These are phyloP conservation scores for Drymodes brunneopygia DNA, from an alignment of 2,113 vertebrate species.

Conservation along the genomic window DNA sequence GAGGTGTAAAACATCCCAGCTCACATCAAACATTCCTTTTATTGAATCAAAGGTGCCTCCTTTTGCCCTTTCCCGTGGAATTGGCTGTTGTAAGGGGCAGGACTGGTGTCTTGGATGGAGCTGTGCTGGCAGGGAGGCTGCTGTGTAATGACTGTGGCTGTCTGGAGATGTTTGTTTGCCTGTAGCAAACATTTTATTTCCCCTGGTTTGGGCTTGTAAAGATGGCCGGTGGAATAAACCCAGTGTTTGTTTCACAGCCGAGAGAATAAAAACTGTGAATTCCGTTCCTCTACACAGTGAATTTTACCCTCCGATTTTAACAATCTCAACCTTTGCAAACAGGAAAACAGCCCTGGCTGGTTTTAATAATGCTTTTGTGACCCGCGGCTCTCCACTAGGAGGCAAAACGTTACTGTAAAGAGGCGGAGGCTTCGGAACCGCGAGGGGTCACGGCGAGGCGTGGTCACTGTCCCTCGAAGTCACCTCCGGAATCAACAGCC, in stretches of 20 bases:
- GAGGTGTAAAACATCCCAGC: neutral
- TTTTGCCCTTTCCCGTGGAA: neutral
- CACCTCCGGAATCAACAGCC: neutral
- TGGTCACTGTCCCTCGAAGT: neutral
- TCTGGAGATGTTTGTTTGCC: neutral
- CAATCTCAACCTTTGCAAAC: neutral
- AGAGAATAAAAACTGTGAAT: neutral
- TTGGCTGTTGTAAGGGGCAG: neutral
- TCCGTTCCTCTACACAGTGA: neutral
- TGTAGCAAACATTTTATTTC: neutral
- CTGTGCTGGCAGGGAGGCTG: neutral
- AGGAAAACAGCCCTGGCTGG: neutral
- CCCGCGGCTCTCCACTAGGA: neutral
- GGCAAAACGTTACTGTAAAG: neutral
- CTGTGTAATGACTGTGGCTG: fast-evolving
- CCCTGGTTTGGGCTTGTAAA: neutral
- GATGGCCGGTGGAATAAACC: neutral
- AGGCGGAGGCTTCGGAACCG: neutral
- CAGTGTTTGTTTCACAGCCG: neutral
- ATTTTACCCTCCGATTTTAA: neutral
- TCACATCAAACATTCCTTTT: neutral
- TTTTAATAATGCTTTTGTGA: neutral
- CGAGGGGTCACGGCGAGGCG: neutral
- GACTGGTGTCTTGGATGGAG: fast-evolving
- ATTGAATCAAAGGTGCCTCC: neutral